Evolutionary conservation across 2,888 invertebrate species (phyloP), one percentile per base, ranked within the genome.

Genomic region (Campopleginae sp.): DNA sequence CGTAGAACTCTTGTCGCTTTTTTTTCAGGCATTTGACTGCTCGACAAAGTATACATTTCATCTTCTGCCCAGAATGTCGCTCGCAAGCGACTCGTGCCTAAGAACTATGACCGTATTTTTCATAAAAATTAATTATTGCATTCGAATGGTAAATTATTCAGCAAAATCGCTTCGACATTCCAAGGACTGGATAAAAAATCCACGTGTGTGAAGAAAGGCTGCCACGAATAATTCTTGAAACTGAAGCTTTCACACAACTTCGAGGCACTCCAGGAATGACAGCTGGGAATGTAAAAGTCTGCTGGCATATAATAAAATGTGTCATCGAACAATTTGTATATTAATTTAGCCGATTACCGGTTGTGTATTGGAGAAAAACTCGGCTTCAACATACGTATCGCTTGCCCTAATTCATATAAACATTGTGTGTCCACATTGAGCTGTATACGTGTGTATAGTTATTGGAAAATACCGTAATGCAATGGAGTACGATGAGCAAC

Each of bases 231-330:
- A 54, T 27, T 54, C 27, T 12, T 54, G 12, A 23, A 54, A 23
- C 12, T 3, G 54, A 54, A 54, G 54, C 4, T 33, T 33, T 33
- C 54, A 27, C 12, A 54, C 23, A 54, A 27, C 23, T 54, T 54
- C 27, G 27, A 12, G 27, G 23, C 54, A 12, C 54, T 54, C 23
- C 23, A 19, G 54, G 12, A 54, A 54, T 23, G 12, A 23, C 54
- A 19, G 23, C 23, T 23, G 23, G 54, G 10, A 85, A 38, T 82
- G 85, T 82, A 82, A 85, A 85, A 80, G 76, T 75, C 70, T 71
- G 71, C 7, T 46, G 66, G 76, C 71, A 74, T 70, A 70, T 85
- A 84, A 78, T 63, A 5, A 38, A 38, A 44, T 65, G 61, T 72
- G 51, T 76, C 77, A 81, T 84, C 72, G 68, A 72, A 31, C 68